Conservation (phyloP, 2,797 vertebrate genomes). For the Dromococcyx pavoninus region DNA sequence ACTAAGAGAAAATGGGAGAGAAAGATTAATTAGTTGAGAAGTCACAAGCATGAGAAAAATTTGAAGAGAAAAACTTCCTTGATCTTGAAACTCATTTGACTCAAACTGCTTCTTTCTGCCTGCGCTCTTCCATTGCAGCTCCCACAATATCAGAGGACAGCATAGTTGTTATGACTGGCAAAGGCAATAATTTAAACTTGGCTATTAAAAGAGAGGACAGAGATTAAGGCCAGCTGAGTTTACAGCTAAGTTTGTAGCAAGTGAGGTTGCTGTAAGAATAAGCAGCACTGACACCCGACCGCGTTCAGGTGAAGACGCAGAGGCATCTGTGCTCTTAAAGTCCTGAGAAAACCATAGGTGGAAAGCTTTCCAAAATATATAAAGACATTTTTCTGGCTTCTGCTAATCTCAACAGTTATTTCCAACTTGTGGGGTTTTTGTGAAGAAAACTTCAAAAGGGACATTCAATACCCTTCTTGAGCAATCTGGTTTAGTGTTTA, state of each 20-base stretch:
- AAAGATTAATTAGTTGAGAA: neutral
- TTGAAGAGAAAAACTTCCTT: neutral
- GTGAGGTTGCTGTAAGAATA: neutral
- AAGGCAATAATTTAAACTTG: neutral
- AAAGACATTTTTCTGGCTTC: neutral
- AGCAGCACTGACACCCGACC: neutral
- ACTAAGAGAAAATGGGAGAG: neutral
- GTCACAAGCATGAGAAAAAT: neutral
- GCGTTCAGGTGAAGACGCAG: neutral
- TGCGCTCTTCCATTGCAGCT: neutral
- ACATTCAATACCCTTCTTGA: neutral
- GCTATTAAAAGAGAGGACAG: neutral
- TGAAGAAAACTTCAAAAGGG: neutral
- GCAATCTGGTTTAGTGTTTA: slow-evolving; percentile 8
- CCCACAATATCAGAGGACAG: neutral
- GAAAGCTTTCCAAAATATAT: neutral
- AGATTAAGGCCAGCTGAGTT: neutral
- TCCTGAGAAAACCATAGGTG: neutral
- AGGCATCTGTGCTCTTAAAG: neutral
- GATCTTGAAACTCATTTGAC: neutral
- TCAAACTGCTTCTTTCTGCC: neutral
- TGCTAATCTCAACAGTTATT: neutral
- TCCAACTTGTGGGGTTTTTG: neutral
- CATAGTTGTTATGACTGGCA: neutral
- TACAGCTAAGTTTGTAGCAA: neutral